Percentiles rank a stretch among this genome's conserved stretches.
These are phyloP conservation scores for Heteropelma amictum DNA, from an alignment of 2,888 invertebrate genomes.

Conservation along the genomic window DNA sequence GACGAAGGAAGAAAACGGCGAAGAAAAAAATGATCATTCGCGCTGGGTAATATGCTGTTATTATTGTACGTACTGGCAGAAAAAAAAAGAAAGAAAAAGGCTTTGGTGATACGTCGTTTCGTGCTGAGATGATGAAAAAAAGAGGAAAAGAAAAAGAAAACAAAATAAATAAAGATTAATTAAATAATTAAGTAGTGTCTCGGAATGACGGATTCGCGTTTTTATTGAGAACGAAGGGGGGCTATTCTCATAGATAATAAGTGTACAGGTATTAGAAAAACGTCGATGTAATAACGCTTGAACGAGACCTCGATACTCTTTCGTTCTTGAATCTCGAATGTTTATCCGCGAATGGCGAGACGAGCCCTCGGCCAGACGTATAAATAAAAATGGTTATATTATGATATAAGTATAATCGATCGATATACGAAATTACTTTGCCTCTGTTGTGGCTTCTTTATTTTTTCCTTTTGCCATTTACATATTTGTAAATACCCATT, in stretches of 20 bases:
- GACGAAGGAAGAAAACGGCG: slow-evolving; percentile 45
- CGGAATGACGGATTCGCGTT: slow-evolving; percentile 56
- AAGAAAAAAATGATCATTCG: slow-evolving; percentile 59
- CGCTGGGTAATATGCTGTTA: slow-evolving; percentile 61
- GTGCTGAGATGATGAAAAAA: slow-evolving; percentile 33
- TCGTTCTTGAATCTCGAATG: slow-evolving; percentile 36
- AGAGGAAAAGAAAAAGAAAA: too few species aligned
- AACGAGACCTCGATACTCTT: slow-evolving; percentile 43
- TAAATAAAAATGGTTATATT: slow-evolving; percentile 34
- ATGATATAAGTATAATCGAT: slow-evolving; percentile 48
- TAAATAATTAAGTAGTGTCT: too few species aligned
- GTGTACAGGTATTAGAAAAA: slow-evolving; percentile 69
- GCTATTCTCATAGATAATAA: slow-evolving; percentile 69
- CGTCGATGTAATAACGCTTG: slow-evolving; percentile 53
- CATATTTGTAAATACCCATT: slow-evolving; percentile 77
- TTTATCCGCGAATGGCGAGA: slow-evolving; percentile 36
- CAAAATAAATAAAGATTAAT: too few species aligned
- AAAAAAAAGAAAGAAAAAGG: not conserved
- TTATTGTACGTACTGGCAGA: slow-evolving; percentile 45
- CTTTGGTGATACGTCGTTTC: slow-evolving; percentile 60
- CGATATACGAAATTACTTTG: slow-evolving; percentile 66
- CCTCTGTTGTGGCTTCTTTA: slow-evolving; percentile 74
- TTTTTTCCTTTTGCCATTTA: slow-evolving; percentile 76
- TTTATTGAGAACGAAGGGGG: slow-evolving; percentile 36
- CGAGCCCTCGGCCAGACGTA: slow-evolving; percentile 57